Conservation (phyloP, 2,797 vertebrate species). For the Chlorospingus semifuscus region DNA sequence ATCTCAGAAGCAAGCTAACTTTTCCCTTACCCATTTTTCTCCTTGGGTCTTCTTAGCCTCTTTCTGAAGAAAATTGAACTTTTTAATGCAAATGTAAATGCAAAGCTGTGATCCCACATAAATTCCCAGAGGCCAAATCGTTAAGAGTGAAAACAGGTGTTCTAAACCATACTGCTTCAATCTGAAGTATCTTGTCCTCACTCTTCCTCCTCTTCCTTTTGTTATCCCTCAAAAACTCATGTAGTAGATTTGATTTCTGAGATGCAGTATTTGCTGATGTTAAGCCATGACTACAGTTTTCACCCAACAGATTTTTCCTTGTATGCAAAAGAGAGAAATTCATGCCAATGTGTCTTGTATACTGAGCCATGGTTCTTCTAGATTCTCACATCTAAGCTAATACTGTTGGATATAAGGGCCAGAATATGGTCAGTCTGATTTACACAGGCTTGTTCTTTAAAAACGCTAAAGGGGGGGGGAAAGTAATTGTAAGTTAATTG, state of each 20-base stretch:
- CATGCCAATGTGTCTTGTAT: not conserved
- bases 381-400: not conserved
- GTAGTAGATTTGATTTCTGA: not conserved
- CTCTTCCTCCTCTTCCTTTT: not conserved
- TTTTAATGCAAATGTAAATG: conserved; percentile 11
- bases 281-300: not conserved
- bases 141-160: not conserved
- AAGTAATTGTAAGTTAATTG: not conserved
- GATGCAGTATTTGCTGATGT: not conserved
- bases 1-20: not conserved
- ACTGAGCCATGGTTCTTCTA: not conserved
- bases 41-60: not conserved
- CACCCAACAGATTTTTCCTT: not conserved
- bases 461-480: not conserved
- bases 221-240: not conserved
- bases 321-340: not conserved
- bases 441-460: not conserved
- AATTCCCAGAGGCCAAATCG: not conserved
- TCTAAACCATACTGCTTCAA: not conserved
- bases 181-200: not conserved
- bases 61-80: not conserved
- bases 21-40: not conserved
- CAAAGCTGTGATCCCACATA: not conserved
- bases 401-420: not conserved
- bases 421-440: not conserved